Evolutionary conservation across 1,140 invertebrate genomes (phyloP).

Genomic region (Drosophila sproati): DNA sequence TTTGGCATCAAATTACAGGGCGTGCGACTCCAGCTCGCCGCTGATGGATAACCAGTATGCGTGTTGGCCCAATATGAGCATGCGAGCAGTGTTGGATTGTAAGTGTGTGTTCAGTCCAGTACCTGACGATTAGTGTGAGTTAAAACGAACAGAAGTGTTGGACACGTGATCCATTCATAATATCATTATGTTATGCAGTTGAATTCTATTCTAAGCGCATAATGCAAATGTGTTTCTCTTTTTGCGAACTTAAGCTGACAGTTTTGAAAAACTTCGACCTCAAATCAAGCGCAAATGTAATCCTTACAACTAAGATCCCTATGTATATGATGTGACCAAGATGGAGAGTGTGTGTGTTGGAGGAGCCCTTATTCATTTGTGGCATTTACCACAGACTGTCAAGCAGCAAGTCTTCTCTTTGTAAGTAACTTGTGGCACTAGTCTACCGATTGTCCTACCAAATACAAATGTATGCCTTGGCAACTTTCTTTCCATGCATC

Average conservation of each 20-base stretch:
- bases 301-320: no score
- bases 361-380: conserved; percentile 37
- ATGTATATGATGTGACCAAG: no score
- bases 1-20: conserved; percentile 55
- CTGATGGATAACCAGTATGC: conserved; percentile 14
- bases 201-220: no score
- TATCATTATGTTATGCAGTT: not conserved
- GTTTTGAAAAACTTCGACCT: no score
- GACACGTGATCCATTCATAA: not conserved
- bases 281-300: no score
- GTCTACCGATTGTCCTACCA: conserved; percentile 67
- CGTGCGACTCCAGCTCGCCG: not conserved
- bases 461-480: conserved; percentile 74
- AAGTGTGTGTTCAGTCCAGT: not conserved
- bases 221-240: no score
- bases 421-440: conserved; percentile 69
- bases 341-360: not conserved
- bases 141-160: not conserved
- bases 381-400: conserved; percentile 57
- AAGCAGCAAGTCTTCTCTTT: conserved; percentile 65
- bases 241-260: no score
- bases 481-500: conserved; percentile 7
- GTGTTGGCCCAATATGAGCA: conserved; percentile 7
- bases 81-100: not conserved
- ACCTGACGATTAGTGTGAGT: not conserved